Conservation (phyloP, 2,797 vertebrate genomes). For the Triplophysa bombifrons region DNA sequence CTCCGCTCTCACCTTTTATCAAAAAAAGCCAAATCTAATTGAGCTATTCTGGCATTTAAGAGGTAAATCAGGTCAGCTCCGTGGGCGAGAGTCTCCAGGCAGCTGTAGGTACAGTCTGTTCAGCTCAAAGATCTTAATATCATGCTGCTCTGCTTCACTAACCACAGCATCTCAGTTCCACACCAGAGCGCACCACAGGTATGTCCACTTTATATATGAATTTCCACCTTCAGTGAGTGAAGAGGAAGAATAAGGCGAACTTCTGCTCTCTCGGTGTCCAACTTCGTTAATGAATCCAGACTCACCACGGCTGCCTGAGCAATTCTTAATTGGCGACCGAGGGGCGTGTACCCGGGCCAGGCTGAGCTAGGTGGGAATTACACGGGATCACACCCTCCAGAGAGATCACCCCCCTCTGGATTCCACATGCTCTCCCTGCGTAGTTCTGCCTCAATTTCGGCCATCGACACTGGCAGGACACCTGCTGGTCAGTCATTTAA, state of each 20-base stretch:
- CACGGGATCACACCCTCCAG: conserved; percentile 50
- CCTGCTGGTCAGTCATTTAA: conserved; percentile 38
- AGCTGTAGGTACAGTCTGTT: conserved; percentile 47
- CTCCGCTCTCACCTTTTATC: background rate
- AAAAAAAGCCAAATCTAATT: background rate
- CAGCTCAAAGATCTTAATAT: conserved; percentile 46
- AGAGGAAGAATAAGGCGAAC: conserved; percentile 42
- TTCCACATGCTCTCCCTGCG: conserved; percentile 35
- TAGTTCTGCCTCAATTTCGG: conserved; percentile 46
- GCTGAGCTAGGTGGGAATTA: conserved; percentile 54
- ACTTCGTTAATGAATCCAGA: conserved; percentile 57
- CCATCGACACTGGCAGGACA: conserved; percentile 37
- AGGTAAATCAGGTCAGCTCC: conserved; percentile 33
- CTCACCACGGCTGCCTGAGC: conserved; percentile 43
- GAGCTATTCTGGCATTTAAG: conserved; percentile 10
- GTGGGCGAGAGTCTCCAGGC: conserved; percentile 31
- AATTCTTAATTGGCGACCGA: conserved; percentile 51
- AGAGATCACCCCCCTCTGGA: conserved; percentile 25
- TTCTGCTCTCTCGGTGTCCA: conserved; percentile 39
- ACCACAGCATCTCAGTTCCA: conserved; percentile 36
- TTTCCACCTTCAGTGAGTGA: conserved; percentile 26
- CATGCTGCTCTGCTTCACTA: conserved; percentile 40
- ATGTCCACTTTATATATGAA: conserved; percentile 38
- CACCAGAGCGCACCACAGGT: conserved; percentile 26
- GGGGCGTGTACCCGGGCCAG: conserved; percentile 44